Evolutionary conservation across 2,113 vertebrate genomes (phyloP).

Genomic region (Neoarius graeffei): DNA sequence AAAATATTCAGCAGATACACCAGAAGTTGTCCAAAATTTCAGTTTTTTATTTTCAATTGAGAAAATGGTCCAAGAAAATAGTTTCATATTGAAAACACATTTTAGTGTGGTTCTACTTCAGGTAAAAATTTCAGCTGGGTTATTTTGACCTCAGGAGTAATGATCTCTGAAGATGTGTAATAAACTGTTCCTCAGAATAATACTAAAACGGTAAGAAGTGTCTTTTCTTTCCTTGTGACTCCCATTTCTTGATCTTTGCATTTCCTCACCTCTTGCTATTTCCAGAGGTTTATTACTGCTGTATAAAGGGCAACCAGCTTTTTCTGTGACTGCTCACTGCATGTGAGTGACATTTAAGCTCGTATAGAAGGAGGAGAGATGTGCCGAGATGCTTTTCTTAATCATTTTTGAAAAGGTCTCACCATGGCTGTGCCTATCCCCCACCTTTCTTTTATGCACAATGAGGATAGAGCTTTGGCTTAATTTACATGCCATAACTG

Average conservation of each 20-base stretch:
- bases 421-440: slow-evolving; percentile 36
- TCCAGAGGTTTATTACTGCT: slow-evolving; percentile 38
- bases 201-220: slow-evolving; percentile 14
- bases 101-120: background rate
- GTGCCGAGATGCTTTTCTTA: slow-evolving; percentile 53
- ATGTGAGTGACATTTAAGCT: slow-evolving; percentile 51
- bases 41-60: background rate
- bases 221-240: slow-evolving; percentile 2
- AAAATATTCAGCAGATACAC: background rate
- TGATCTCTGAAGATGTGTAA: background rate
- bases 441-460: slow-evolving; percentile 22
- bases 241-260: slow-evolving; percentile 30
- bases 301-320: slow-evolving; percentile 27
- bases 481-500: slow-evolving; percentile 54
- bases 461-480: slow-evolving; percentile 35
- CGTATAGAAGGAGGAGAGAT: slow-evolving; percentile 50
- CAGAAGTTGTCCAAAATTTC: background rate
- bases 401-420: slow-evolving; percentile 58
- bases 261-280: slow-evolving; percentile 20
- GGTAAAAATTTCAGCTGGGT: background rate
- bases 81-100: background rate
- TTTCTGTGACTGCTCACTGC: slow-evolving; percentile 31
- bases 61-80: background rate
- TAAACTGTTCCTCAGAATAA: background rate
- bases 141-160: background rate